Conservation (phyloP, 2,888 invertebrate genomes). For the Holacanthella duospinosa region DNA sequence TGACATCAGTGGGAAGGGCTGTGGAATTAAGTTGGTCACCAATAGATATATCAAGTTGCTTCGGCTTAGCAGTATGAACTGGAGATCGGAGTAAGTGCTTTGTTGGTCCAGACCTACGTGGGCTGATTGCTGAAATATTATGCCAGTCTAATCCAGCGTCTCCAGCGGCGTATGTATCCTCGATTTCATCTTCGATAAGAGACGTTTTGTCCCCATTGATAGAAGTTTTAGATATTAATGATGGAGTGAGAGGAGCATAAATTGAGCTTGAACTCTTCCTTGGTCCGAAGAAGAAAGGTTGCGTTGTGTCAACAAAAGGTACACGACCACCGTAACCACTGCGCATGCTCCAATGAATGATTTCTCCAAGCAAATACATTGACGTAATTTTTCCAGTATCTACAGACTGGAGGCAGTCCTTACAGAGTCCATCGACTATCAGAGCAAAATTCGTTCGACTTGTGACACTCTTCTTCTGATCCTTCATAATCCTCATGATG, state of each 20-base stretch:
- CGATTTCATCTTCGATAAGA: not conserved
- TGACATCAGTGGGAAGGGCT: not conserved
- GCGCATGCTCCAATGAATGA: conserved; percentile 25
- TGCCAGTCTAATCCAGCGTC: not conserved
- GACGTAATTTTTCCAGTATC: conserved; percentile 33
- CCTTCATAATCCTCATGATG: conserved; percentile 55
- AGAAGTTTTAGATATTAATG: not conserved
- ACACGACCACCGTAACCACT: conserved; percentile 23
- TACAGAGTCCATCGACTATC: conserved; percentile 28
- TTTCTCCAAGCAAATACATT: conserved; percentile 34
- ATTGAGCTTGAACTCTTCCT: not conserved
- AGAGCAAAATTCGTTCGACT: conserved; percentile 19
- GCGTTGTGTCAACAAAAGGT: not conserved
- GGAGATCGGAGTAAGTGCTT: not conserved
- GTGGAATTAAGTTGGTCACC: not conserved
- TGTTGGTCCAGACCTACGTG: not conserved
- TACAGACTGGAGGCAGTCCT: conserved; percentile 25
- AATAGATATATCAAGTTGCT: not conserved
- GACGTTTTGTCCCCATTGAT: not conserved
- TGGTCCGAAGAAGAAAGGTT: not conserved
- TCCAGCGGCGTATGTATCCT: not conserved
- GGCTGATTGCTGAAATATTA: not conserved
- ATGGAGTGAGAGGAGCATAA: not conserved
- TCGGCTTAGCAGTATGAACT: not conserved
- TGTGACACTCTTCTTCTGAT: conserved; percentile 12